phyloP scores from a whole-genome alignment of 2,797 vertebrate species.

The Xerus rutilus region DNA sequence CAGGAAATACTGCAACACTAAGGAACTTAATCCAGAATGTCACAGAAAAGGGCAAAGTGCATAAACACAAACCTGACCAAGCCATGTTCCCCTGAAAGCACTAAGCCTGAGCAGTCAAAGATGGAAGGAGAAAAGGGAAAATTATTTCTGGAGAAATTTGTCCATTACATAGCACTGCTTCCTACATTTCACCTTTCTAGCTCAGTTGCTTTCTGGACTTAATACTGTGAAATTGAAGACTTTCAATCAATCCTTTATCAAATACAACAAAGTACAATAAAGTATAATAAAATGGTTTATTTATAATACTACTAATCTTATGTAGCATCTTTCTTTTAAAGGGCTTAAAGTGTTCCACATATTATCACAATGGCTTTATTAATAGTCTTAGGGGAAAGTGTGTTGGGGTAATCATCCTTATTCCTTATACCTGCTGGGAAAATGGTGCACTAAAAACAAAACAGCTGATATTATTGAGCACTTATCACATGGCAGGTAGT shows the following conservation, averaged over 20 bases:
- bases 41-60: neutral
- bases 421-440: slow-evolving; percentile 66
- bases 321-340: slow-evolving; percentile 63
- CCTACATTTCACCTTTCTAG: neutral
- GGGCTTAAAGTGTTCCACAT: slow-evolving; percentile 19
- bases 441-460: slow-evolving; percentile 52
- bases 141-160: neutral
- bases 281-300: neutral
- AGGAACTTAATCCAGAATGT: neutral
- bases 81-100: neutral
- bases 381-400: slow-evolving; percentile 46
- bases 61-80: slow-evolving; percentile 7
- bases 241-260: slow-evolving; percentile 52
- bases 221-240: slow-evolving; percentile 20
- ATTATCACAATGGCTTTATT: slow-evolving; percentile 64
- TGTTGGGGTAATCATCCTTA: slow-evolving; percentile 26
- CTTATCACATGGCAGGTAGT: slow-evolving; percentile 34
- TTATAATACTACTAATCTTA: slow-evolving; percentile 54
- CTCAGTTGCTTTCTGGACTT: slow-evolving; percentile 53
- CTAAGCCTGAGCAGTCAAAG: neutral
- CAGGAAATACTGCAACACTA: neutral
- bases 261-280: neutral
- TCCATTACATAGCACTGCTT: neutral
- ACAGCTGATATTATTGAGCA: slow-evolving; percentile 44
- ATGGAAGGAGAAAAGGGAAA: slow-evolving; percentile 1